Evolutionary conservation across 2,113 vertebrate genomes (phyloP).

Genomic region (Amphilophus citrinellus): DNA sequence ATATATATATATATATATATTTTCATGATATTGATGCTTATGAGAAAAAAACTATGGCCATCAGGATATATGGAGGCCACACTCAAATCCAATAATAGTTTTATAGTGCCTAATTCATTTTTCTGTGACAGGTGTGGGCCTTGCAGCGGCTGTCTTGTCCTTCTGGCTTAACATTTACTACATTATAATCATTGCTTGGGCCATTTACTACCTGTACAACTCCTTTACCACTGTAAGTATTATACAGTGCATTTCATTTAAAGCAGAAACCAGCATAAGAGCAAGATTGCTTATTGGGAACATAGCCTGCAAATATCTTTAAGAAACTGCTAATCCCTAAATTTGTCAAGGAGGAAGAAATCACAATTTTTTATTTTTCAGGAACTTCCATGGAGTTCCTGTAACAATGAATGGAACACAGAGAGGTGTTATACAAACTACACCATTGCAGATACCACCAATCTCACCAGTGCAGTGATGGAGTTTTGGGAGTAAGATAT

Average conservation of each 20-base stretch:
- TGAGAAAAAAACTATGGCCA: not conserved
- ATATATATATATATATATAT: not conserved
- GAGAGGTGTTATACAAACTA: conserved; percentile 97
- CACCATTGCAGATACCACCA: conserved; percentile 89
- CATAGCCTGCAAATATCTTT: not conserved
- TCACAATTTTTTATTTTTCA: conserved; percentile 62
- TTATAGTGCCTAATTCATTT: conserved; percentile 37
- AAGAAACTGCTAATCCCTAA: not conserved
- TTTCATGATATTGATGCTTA: not conserved
- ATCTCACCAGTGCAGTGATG: conserved; percentile 93
- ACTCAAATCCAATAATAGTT: conserved; percentile 5
- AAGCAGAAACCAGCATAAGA: not conserved
- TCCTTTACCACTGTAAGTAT: conserved; percentile 95
- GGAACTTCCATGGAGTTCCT: conserved; percentile 95
- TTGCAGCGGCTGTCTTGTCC: conserved; percentile 95
- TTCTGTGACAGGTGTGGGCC: conserved; percentile 89
- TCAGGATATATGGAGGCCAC: conserved; percentile 35
- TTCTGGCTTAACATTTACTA: conserved; percentile 99
- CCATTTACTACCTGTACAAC: conserved; percentile 97
- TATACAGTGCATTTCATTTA: not conserved
- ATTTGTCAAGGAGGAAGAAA: conserved; percentile 6
- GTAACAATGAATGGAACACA: conserved; percentile 96
- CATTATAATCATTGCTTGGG: conserved; percentile 98
- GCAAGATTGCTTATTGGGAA: conserved; percentile 1
- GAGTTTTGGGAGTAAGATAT: conserved; percentile 98